Conservation (phyloP, 2,888 invertebrate genomes). For the Portevinia maculata region DNA sequence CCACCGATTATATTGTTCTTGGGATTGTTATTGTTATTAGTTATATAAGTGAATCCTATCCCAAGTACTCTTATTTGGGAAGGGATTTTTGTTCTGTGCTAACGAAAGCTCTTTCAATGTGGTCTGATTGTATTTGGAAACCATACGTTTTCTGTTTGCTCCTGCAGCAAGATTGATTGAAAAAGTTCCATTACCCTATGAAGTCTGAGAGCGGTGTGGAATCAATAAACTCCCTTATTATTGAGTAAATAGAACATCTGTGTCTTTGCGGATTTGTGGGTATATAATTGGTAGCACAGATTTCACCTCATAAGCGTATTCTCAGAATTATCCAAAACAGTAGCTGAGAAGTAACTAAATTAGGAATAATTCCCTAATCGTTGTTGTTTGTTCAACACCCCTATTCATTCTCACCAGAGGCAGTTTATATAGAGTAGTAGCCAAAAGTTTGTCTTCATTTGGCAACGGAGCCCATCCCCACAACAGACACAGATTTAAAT, state of each 20-base stretch:
- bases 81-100: conserved; percentile 12
- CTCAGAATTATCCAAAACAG: conserved; percentile 4
- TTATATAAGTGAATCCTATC: conserved; percentile 40
- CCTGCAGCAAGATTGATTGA: conserved; percentile 66
- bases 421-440: conserved; percentile 67
- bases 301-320: conserved; percentile 29
- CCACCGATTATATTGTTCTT: conserved; percentile 53
- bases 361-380: conserved; percentile 66
- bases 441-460: conserved; percentile 72
- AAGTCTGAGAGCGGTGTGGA: conserved; percentile 48
- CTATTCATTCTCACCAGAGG: conserved; percentile 48
- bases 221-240: conserved; percentile 45
- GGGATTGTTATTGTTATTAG: conserved; percentile 48
- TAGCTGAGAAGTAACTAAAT: conserved; percentile 47
- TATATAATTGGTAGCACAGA: conserved; percentile 32
- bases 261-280: conserved; percentile 34
- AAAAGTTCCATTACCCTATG: conserved; percentile 61
- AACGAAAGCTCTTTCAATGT: not conserved
- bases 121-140: conserved; percentile 46
- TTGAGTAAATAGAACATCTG: conserved; percentile 31
- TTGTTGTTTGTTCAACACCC: conserved; percentile 66
- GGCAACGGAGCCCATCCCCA: conserved; percentile 26
- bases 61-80: not conserved
- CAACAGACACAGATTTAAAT: conserved; percentile 18
- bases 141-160: conserved; percentile 51